phyloP scores from a whole-genome alignment of 1,140 invertebrate genomes.

The Atta colombica region DNA sequence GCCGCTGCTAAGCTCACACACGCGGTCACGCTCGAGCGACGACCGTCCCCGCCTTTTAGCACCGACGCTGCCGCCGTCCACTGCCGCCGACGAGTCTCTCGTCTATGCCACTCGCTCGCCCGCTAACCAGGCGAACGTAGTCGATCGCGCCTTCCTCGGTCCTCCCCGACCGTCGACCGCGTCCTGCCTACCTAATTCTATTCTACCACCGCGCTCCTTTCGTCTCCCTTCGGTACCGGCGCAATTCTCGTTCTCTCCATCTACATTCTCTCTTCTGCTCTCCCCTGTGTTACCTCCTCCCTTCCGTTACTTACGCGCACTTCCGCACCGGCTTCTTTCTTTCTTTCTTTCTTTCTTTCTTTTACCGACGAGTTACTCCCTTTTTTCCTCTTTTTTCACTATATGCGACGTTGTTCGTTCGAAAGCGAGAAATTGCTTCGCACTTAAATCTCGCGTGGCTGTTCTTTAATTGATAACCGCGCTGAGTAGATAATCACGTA shows the following conservation, averaged over 20 bases:
- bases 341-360: conserved; percentile 5
- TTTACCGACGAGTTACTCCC: neutral
- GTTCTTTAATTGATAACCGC: neutral
- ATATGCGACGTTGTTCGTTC: neutral
- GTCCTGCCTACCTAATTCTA: neutral
- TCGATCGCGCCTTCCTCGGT: conserved; percentile 2
- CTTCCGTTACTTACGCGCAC: neutral
- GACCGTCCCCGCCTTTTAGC: conserved; percentile 76
- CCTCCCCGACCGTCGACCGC: neutral
- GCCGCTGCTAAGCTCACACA: conserved; percentile 65
- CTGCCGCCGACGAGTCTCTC: conserved; percentile 67
- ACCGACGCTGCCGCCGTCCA: conserved; percentile 59
- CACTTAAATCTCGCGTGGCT: conserved; percentile 1
- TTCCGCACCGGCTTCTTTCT: conserved; percentile 15
- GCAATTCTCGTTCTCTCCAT: conserved; percentile 12
- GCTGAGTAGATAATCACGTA: neutral
- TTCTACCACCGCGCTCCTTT: neutral
- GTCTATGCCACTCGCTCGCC: conserved; percentile 46
- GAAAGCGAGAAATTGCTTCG: neutral
- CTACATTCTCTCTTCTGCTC: neutral
- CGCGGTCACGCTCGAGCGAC: conserved; percentile 80
- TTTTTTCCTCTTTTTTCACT: neutral
- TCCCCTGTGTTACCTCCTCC: neutral
- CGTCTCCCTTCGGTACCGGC: conserved; percentile 18
- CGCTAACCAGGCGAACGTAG: conserved; percentile 22